Percentiles rank a stretch among this genome's conserved stretches.
Conservation (phyloP, 2,888 invertebrate species). For the Andrena fulva region DNA sequence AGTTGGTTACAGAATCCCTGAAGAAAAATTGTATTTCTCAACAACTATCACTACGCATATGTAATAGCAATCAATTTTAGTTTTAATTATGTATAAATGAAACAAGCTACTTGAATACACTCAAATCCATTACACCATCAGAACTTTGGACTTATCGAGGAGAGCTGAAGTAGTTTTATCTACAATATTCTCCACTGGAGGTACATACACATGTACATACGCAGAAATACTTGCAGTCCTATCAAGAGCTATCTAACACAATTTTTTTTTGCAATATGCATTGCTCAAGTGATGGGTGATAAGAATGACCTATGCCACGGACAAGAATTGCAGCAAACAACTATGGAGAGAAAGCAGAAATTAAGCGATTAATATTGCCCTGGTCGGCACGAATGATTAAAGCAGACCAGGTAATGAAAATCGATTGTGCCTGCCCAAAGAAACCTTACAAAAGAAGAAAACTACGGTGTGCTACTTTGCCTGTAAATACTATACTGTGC, state of each 20-base stretch:
- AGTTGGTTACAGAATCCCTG: not conserved
- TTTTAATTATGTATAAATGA: not conserved
- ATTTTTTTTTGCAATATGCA: slow-evolving; percentile 28
- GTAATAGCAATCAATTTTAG: not conserved
- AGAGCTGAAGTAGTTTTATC: not conserved
- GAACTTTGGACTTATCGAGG: not conserved
- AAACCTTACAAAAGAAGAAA: not conserved
- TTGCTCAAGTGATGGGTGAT: slow-evolving; percentile 29
- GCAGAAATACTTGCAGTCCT: not conserved
- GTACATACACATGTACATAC: not conserved
- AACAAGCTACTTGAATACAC: not conserved
- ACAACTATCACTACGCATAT: not conserved
- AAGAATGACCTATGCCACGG: slow-evolving; percentile 34
- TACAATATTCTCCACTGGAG: not conserved
- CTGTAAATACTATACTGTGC: not conserved
- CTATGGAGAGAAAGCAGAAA: not conserved
- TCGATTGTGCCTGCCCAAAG: not conserved
- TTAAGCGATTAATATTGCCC: not conserved
- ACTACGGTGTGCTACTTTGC: not conserved
- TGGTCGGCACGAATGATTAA: not conserved
- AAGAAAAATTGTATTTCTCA: too few relatives aligned
- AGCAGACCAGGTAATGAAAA: not conserved
- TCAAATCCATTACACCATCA: not conserved
- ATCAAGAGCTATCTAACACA: not conserved
- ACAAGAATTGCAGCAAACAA: not conserved